Base-by-base conservation (phyloP, 2,797 vertebrate species). In the Cottoperca gobio region DNA sequence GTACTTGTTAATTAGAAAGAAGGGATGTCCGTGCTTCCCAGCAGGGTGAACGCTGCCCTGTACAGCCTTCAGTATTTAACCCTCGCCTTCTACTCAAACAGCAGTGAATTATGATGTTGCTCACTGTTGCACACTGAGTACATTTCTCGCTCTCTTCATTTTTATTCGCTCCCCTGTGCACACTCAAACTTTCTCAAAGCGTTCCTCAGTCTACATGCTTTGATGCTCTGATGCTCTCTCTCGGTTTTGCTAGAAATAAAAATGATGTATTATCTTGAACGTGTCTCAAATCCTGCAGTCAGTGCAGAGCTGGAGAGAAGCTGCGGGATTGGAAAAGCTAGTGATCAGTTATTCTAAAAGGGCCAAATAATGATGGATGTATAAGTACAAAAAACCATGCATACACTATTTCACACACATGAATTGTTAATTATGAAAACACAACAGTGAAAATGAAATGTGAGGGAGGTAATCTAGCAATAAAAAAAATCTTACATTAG, bases 1-100 rank as follows among this genome's bases (percentile, higher is more conserved):
- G 73, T 54, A 53, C 65, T 85, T 71, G 85, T 86, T 92, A 85
- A 91, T 90, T 87, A 84, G 78, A 50, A 67, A 72, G 64, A 76
- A 50, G 81, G 28, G 70, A 76, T 26, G 71, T 67, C 54, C 3
- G 9, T 12, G 63, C 55, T 74, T 70, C 79, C 76, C 83, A 52
- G 77, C 70, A 60, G 84, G 70, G 67, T 9, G 66, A 78, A 21
- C 8, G 40, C 68, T 73, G 71, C 70, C 74, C 78, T 7, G 17
- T 45, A 33, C 61, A 63, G 79, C 71, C 63, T 37, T 63, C 68
- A 9, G 39, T 78, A 2, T 62, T 83, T 78, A 73, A 74, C 73
- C 75, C 80, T 37, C 66, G 55, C 55, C 52, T 35, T 57, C 69
- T 68, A 26, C 54, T 66, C 46, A 59, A 28, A 71, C 40, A 68